Evolutionary conservation across 2,888 invertebrate genomes (phyloP).

Genomic region (Eilema sororculum): DNA sequence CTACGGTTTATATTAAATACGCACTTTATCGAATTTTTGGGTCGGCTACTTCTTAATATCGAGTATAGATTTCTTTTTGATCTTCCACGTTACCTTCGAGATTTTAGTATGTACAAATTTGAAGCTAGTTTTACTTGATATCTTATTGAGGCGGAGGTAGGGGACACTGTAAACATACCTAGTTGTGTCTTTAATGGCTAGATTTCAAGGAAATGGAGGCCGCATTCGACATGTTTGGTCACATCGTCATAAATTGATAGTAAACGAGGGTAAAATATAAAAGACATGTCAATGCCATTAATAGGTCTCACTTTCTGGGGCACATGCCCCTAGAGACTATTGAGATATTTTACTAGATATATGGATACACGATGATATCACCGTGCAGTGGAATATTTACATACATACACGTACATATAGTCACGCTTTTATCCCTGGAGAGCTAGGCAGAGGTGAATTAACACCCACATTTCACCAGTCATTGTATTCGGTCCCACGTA

Average conservation of each 20-base stretch:
- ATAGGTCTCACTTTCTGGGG: background rate
- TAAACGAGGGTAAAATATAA: constrained; percentile 8
- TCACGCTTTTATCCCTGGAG: too few relatives aligned
- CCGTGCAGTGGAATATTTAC: too few relatives aligned
- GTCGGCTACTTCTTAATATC: constrained; percentile 2
- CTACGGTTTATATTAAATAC: background rate
- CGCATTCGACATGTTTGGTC: constrained; percentile 27
- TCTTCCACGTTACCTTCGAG: background rate
- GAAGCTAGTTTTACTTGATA: constrained; percentile 16
- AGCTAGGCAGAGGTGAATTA: too few relatives aligned
- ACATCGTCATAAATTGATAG: background rate
- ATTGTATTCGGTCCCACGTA: too few relatives aligned
- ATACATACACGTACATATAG: too few relatives aligned
- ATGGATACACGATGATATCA: too few relatives aligned
- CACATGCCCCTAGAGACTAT: too few relatives aligned
- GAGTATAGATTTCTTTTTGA: constrained; percentile 1
- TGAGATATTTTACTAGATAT: too few relatives aligned
- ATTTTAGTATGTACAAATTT: background rate
- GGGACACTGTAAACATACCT: constrained; percentile 34
- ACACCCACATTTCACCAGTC: too few relatives aligned
- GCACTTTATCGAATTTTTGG: background rate
- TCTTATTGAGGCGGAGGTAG: constrained; percentile 24
- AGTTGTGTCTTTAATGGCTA: constrained; percentile 43
- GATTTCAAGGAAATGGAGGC: constrained; percentile 37
- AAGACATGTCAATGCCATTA: background rate